Base-by-base conservation (phyloP, 2,797 vertebrate genomes). In the Eutrigla gurnardus region DNA sequence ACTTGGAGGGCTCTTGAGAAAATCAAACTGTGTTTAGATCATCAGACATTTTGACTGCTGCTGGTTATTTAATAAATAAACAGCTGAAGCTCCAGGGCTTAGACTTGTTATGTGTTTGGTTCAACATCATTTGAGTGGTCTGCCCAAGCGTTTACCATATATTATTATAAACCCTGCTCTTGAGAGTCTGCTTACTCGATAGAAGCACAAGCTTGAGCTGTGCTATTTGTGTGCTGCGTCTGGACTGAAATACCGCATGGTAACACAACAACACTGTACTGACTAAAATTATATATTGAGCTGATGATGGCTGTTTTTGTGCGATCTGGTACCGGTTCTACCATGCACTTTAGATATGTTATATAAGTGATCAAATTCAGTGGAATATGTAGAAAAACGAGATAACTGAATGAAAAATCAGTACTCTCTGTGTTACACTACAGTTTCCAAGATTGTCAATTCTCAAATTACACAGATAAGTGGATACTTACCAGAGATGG, bases 1-100 rank as follows among this genome's bases (percentile, higher is more conserved):
- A 70, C 75, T 62, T 69, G 46, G n/a, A 76, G 58, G 61, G 49
- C 73, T 83, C 77, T 86, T 71, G 60, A 77, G 75, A 70, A 82
- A 74, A 68, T 83, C 74, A 70, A 70, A 83, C 76, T 78, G 75
- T 88, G 88, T 91, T 92, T 91, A 70, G 63, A 82, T 87, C 72
- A 78, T 57, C 36, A 47, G 78, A 80, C 70, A 42, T 80, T 80
- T 86, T 11, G 11, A 53, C 83, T 36, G 75, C 79, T 45, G 65
- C 17, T 6, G 65, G 50, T 78, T 81, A 59, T 81, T 86, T 81
- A 32, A 82, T 82, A 88, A 89, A 91, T 84, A 91, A 89, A 88
- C 88, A 86, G 65, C 10, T 0, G 42, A 53, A 37, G 62, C 52
- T 75, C 42, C 2, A 52, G 59, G 78, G 69, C 72, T 76, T 43